Conservation (phyloP, 2,113 vertebrate genomes). For the Neolamprologus kungweensis region DNA sequence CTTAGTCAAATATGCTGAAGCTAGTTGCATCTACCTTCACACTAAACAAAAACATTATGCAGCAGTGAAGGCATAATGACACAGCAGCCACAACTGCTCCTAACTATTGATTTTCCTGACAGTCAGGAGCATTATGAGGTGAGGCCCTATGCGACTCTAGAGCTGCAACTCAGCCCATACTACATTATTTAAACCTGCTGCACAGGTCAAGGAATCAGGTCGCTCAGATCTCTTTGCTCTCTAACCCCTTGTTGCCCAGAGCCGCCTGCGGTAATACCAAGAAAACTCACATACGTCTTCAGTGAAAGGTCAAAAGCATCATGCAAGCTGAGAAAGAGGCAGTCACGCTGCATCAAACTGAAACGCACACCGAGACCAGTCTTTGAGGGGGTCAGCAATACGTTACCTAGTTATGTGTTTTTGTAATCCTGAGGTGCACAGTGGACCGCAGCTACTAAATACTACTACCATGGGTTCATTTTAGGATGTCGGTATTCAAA, state of each 20-base stretch:
- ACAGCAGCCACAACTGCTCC: neutral
- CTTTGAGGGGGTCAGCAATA: neutral
- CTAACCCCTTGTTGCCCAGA: neutral
- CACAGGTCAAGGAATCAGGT: conserved; percentile 16
- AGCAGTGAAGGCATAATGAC: neutral
- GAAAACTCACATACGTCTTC: neutral
- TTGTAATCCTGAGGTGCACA: neutral
- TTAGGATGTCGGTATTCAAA: conserved; percentile 17
- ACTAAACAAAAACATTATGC: neutral
- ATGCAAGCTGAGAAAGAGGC: neutral
- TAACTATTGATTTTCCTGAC: conserved; percentile 47
- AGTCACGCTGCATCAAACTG: neutral
- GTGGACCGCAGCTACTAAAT: neutral
- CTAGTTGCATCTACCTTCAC: neutral
- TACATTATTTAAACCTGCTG: conserved; percentile 49
- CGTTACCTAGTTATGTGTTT: neutral
- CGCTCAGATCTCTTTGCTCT: neutral
- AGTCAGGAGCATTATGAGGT: conserved; percentile 11
- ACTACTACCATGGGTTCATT: neutral
- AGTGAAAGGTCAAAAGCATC: neutral
- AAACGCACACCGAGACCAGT: neutral
- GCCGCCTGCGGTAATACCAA: neutral
- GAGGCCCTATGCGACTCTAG: neutral
- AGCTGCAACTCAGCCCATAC: neutral
- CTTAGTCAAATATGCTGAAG: neutral